Base-by-base conservation (phyloP, 2,797 vertebrate genomes). In the Acestrorhynchus altus region DNA sequence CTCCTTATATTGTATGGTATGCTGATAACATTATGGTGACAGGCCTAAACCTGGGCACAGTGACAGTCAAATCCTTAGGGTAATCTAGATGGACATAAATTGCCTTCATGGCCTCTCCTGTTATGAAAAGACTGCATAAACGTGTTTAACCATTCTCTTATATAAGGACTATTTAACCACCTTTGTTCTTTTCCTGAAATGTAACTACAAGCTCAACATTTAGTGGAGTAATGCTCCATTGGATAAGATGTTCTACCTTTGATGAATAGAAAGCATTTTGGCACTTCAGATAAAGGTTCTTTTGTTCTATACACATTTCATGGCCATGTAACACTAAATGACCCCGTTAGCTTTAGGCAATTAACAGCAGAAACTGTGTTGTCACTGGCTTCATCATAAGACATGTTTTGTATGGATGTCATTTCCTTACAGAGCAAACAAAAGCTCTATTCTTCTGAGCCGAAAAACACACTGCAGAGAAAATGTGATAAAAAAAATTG, bases 401-500 rank as follows among this genome's bases (percentile, higher is more conserved):
- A 60, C 51, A 51, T 22, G 8, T n/a, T 35, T 70, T 39, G 22
- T 31, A 12, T 26, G 0, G 39, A 59, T 26, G 56, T 15, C 16
- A 15, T 24, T n/a, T 73, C 57, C 18, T 31, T 46, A 51, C 20
- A 73, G 13, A 40, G 13, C 42, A 63, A 60, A 46, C 47, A 57
- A 66, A 28, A 40, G 40, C n/a, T 10, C 60, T 40, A 31, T 28
- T 65, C 31, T 69, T 31, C 20, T 16, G 35, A 10, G 42, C 18
- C n/a, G 18, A 31, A n/a, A 67, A 81, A 63, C 57, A 69, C 40
- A 49, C 49, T 66, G 71, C 40, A 77, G 68, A 73, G 51, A 69
- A 67, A 69, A 77, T 72, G 74, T 80, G 77, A 78, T 80, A 82
- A 82, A 67, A 75, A 76, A 77, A 74, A 60, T 72, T 52, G 22